Percentiles rank a stretch among this genome's conserved stretches.
Evolutionary conservation across 2,113 vertebrate genomes (phyloP).

Genomic region (Callocephalon fimbriatum): DNA sequence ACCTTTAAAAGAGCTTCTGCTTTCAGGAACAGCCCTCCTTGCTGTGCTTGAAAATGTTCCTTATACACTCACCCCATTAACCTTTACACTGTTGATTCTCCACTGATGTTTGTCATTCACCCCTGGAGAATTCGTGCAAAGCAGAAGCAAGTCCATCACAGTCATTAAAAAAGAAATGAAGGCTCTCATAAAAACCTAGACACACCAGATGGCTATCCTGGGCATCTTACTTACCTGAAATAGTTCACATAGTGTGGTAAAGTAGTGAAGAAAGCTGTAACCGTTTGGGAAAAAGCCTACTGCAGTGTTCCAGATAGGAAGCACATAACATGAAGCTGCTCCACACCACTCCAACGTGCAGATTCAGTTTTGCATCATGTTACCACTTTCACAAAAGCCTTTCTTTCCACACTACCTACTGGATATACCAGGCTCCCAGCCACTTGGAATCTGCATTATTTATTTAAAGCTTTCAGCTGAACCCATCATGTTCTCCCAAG

Average conservation of each 20-base stretch:
- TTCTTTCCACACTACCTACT: neutral
- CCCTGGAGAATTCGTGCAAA: neutral
- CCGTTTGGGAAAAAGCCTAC: neutral
- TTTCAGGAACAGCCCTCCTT: neutral
- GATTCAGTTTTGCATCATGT: neutral
- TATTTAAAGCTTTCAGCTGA: constrained; percentile 21
- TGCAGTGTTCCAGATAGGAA: neutral
- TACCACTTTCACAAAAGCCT: neutral
- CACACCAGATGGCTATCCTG: neutral
- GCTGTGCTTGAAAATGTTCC: neutral
- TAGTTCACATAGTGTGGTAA: neutral
- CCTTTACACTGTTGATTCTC: neutral
- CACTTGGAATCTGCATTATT: neutral
- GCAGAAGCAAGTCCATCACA: neutral
- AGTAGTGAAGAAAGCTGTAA: neutral
- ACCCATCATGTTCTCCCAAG: neutral
- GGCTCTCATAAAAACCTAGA: neutral
- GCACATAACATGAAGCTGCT: fast-evolving
- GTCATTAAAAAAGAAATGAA: neutral
- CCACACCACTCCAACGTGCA: neutral
- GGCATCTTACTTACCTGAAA: neutral
- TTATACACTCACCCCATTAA: neutral
- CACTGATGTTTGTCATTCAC: neutral
- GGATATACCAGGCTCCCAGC: neutral
- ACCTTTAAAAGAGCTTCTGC: neutral